These are phyloP conservation scores for Hybognathus amarus DNA, from an alignment of 2,797 vertebrate species.

Conservation along the genomic window DNA sequence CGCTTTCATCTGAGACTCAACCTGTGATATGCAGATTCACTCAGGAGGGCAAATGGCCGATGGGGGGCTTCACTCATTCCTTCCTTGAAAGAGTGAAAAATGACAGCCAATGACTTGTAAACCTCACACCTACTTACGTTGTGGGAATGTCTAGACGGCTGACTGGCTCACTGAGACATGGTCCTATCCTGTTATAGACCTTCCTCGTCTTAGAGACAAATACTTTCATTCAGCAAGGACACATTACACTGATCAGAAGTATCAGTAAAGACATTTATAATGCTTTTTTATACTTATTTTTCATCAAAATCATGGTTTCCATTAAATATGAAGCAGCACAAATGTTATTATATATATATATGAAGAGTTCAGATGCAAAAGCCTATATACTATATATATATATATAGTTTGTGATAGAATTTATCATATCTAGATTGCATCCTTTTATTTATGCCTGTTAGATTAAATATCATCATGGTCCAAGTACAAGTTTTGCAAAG, in stretches of 20 bases:
- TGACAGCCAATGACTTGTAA: constrained; percentile 33
- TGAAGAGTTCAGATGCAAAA: no score
- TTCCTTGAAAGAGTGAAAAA: constrained; percentile 30
- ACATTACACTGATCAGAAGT: neutral
- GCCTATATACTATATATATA: no score
- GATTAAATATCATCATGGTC: neutral
- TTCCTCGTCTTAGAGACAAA: neutral
- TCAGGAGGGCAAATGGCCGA: constrained; percentile 11
- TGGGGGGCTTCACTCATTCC: neutral
- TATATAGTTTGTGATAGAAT: no score
- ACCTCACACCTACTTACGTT: neutral
- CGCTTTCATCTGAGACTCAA: constrained; percentile 19
- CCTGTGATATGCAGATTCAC: constrained; percentile 16
- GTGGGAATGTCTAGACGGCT: constrained; percentile 24
- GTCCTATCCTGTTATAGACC: neutral
- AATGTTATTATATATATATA: no score
- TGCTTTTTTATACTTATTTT: neutral
- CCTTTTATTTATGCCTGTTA: neutral
- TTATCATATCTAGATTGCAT: neutral
- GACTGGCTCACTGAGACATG: neutral
- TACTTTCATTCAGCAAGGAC: neutral
- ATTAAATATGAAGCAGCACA: neutral
- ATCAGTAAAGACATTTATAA: neutral
- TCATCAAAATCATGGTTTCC: neutral
- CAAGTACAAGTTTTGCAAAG: constrained; percentile 12